phyloP scores from a whole-genome alignment of 2,797 vertebrate genomes.

The Aplochiton taeniatus region DNA sequence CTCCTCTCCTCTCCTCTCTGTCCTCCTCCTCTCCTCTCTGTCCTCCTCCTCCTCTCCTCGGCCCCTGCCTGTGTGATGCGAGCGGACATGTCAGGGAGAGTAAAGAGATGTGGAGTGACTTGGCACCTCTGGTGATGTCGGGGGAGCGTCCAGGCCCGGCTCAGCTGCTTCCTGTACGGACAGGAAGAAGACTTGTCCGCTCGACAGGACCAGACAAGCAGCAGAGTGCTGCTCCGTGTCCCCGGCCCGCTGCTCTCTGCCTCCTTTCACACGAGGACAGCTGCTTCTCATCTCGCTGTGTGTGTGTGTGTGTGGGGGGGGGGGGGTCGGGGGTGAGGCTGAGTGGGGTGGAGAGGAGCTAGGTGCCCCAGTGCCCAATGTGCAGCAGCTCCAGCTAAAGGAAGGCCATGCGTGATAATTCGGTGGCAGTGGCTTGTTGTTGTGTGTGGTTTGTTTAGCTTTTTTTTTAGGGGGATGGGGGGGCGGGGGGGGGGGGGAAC shows the following conservation, averaged over 20 bases:
- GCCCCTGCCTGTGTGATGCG: slow-evolving; percentile 35
- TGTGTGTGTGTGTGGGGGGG: background rate
- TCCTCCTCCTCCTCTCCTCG: background rate
- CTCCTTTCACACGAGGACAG: slow-evolving; percentile 48
- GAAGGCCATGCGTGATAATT: background rate
- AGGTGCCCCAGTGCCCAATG: background rate
- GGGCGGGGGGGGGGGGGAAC: no score
- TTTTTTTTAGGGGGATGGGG: no score
- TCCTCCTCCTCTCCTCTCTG: background rate
- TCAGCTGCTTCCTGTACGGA: slow-evolving; percentile 65
- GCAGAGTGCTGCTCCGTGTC: slow-evolving; percentile 19
- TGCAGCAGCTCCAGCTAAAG: background rate
- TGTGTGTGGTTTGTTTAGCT: background rate
- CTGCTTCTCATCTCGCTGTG: slow-evolving; percentile 52
- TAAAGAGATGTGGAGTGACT: slow-evolving; percentile 81
- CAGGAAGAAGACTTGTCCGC: slow-evolving; percentile 32
- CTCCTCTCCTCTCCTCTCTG: background rate
- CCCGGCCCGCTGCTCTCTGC: slow-evolving; percentile 14
- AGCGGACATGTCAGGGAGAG: slow-evolving; percentile 69
- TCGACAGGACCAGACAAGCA: slow-evolving; percentile 31
- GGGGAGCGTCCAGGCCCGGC: slow-evolving; percentile 64
- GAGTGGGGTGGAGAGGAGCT: background rate
- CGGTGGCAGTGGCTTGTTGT: background rate
- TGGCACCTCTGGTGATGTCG: slow-evolving; percentile 82
- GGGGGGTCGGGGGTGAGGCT: background rate